Evolutionary conservation across 1,140 invertebrate species (phyloP).

Genomic region (Meteorus sp.): DNA sequence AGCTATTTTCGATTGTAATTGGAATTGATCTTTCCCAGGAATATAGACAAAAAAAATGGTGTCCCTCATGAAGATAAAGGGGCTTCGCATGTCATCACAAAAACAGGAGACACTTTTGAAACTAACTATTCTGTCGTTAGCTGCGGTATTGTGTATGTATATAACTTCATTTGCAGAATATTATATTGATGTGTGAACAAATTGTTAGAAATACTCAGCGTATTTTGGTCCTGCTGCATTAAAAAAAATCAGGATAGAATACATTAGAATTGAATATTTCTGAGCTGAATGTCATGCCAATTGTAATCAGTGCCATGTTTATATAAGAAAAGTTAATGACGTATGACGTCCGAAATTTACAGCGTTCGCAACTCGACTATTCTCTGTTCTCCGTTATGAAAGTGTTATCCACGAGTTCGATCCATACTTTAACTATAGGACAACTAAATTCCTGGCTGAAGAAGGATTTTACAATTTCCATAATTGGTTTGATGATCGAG

Average conservation of each 20-base stretch:
- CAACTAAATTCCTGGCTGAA: constrained; percentile 91
- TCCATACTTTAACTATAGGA: constrained; percentile 98
- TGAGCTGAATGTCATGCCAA: constrained; percentile 10
- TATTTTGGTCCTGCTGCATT: too few species aligned
- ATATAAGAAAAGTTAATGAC: too few species aligned
- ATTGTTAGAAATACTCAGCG: too few species aligned
- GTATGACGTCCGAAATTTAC: too few species aligned
- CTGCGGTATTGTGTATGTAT: constrained; percentile 89
- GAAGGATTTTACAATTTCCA: constrained; percentile 98
- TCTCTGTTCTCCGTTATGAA: constrained; percentile 96
- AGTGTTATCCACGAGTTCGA: constrained; percentile 99
- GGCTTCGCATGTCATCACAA: constrained; percentile 69
- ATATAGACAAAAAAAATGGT: constrained; percentile 41
- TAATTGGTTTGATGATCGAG: constrained; percentile 99
- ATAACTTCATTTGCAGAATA: constrained; percentile 18
- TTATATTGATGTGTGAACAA: not conserved
- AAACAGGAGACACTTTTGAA: constrained; percentile 96
- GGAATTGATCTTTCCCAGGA: constrained; percentile 23
- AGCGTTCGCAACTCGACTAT: constrained; percentile 94
- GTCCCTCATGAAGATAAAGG: constrained; percentile 48
- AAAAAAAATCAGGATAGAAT: too few species aligned
- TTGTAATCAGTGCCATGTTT: constrained; percentile 29
- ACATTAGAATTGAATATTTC: not conserved
- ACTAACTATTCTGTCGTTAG: constrained; percentile 86
- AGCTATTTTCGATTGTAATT: constrained; percentile 8